Base-by-base conservation (phyloP, 1,140 invertebrate genomes). In the Brachionus manjavacas region DNA sequence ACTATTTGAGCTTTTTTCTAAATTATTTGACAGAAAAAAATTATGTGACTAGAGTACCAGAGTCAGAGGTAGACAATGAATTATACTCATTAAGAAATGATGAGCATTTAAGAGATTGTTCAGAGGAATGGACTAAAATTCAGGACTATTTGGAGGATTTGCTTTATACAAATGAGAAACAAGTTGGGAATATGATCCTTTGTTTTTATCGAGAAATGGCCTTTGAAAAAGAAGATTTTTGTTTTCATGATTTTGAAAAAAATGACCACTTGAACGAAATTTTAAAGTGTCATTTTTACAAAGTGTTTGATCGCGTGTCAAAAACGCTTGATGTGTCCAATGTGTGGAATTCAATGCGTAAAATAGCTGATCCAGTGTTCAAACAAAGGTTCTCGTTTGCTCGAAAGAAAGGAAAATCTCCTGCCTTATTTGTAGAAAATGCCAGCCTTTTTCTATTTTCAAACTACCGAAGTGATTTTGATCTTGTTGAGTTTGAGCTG, bases 171-270 rank as follows among this genome's bases (percentile, higher is more conserved):
- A 39, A 39, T 35, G 8, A 35, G 14, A 72, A 72, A 72, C 14
- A 72, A 12, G 3, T 16, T 72, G 28, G 31, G 16, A 39, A 72
- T 20, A 72, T 72, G 68, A 41, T 72, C 8, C 12, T 72, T 9
- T n/a, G 12, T n/a, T 72, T 72, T 72, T 72, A 72, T 41, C 68
- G 39, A 41, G 35, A 35, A 20, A 72, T 72, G 68, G 68, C 68
- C 7, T 72, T 72, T 72, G n/a, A 39, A 72, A 72, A 72, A 6
- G 31, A 39, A n/a, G 14, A 28, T 39, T 39, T 39, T 35, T 28
- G 39, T 16, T 72, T 72, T n/a, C 12, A 39, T 41, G 23, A 55
- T 35, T 35, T 35, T 35, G 7, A 35, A 35, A 39, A 39, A 39
- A 35, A 72, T 16, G 68, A 72, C 3, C 12, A 72, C 14, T 31